Base-by-base conservation (phyloP, 2,797 vertebrate species). In the Syngnathus acus region DNA sequence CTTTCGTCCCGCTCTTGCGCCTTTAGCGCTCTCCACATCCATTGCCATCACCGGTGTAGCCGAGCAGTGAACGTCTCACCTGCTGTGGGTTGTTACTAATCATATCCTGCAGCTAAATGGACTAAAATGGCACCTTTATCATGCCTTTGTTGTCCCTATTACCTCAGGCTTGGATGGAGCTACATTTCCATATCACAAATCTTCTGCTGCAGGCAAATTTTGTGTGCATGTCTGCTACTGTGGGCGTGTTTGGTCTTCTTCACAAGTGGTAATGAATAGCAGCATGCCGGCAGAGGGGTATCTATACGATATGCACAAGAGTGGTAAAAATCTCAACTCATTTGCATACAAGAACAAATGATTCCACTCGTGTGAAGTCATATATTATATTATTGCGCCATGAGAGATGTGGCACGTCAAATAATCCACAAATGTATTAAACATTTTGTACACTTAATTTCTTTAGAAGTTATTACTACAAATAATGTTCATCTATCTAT, bases 51-150 rank as follows among this genome's bases (percentile, higher is more conserved):
- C 65, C 62, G 59, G 64, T 17, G 50, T 58, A 65, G 37, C 58
- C n/a, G 1, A 76, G 81, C 87, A 76, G 72, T 50, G 11, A 81
- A 86, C 78, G 0, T 60, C 74, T 82, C 80, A 86, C 84, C 88
- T 86, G 85, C 70, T 70, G 68, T 47, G 72, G 76, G 75, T 77
- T 70, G 37, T 80, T 80, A 70, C 83, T 85, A 84, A 88, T 86
- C 78, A 68, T 83, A 62, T 82, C 86, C 84, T 6, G 50, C 53
- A 81, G 87, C 80, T 78, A 83, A 87, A 84, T 77, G 66, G 72
- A 79, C 80, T 80, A 80, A 82, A 87, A 85, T 66, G 71, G 77
- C 76, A 64, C 83, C 83, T 85, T 87, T 84, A 84, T 84, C 78
- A 72, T 53, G 68, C 65, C 78, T 85, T 81, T 86, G 85, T 85